Evolutionary conservation across 1,140 invertebrate genomes (phyloP).

Genomic region (Sesamia nonagrioides): DNA sequence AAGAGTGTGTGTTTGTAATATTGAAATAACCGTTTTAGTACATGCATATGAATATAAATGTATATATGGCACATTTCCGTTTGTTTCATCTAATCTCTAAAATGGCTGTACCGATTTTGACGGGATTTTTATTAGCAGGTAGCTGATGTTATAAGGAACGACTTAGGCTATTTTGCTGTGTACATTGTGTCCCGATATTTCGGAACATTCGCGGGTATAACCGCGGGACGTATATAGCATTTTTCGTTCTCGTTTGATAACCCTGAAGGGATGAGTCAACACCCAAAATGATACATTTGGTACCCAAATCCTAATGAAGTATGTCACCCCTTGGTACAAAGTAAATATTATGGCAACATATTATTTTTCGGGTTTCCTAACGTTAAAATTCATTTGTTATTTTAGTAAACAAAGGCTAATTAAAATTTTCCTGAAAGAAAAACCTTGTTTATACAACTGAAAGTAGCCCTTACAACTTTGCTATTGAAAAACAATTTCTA

Average conservation of each 20-base stretch:
- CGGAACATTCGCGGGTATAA: too few relatives aligned
- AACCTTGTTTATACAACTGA: slow-evolving; percentile 17
- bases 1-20: too few relatives aligned
- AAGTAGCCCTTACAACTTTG: slow-evolving; percentile 4
- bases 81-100: too few relatives aligned
- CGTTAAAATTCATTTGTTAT: slow-evolving; percentile 27
- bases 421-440: slow-evolving; percentile 27
- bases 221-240: too few relatives aligned
- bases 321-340: background rate
- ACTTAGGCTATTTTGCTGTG: too few relatives aligned
- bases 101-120: too few relatives aligned
- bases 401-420: slow-evolving; percentile 48
- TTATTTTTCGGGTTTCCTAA: background rate
- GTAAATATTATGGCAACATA: background rate
- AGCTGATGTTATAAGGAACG: too few relatives aligned
- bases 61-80: too few relatives aligned
- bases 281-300: background rate
- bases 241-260: background rate
- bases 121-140: too few relatives aligned
- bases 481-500: background rate
- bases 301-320: background rate
- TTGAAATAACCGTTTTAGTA: too few relatives aligned
- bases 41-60: too few relatives aligned
- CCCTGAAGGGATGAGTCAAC: background rate
- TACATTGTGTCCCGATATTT: too few relatives aligned